A percentile compares a stretch with the other conserved stretches of the same genome.
Evolutionary conservation across 2,888 invertebrate species (phyloP).

Genomic region (Sthenelais limicola): DNA sequence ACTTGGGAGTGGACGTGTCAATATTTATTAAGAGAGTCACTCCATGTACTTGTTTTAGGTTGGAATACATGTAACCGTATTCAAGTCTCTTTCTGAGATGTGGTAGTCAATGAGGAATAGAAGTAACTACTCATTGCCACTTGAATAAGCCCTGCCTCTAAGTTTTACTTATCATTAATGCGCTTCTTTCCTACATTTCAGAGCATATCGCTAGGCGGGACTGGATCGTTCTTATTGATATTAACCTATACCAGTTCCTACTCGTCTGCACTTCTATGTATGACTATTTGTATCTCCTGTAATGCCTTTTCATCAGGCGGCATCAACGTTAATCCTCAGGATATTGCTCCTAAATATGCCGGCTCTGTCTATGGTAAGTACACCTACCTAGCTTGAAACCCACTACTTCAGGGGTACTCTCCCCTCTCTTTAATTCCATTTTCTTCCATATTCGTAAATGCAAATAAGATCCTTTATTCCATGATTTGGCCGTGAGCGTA

Average conservation of each 20-base stretch:
- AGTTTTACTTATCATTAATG: no score
- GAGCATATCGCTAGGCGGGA: conserved; percentile 72
- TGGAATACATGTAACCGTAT: background rate
- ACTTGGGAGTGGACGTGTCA: no score
- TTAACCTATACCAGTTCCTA: conserved; percentile 73
- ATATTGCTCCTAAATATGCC: conserved; percentile 81
- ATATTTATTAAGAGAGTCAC: no score
- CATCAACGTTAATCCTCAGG: conserved; percentile 82
- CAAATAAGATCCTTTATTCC: no score
- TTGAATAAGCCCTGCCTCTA: no score
- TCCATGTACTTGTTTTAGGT: no score
- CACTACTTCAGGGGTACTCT: no score
- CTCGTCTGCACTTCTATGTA: conserved; percentile 73
- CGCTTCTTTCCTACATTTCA: conserved; percentile 53
- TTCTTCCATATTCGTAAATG: no score
- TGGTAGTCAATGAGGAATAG: background rate
- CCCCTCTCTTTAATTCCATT: no score
- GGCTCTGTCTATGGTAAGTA: conserved; percentile 79
- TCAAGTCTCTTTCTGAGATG: background rate
- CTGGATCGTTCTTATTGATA: conserved; percentile 71
- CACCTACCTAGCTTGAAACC: no score
- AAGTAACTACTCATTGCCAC: background rate
- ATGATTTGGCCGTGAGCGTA: no score
- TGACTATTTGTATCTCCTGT: conserved; percentile 77
- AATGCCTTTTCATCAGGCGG: conserved; percentile 82